Evolutionary conservation across 2,113 vertebrate species (phyloP), one percentile per base, ranked within the genome.

Genomic region (Perca flavescens): DNA sequence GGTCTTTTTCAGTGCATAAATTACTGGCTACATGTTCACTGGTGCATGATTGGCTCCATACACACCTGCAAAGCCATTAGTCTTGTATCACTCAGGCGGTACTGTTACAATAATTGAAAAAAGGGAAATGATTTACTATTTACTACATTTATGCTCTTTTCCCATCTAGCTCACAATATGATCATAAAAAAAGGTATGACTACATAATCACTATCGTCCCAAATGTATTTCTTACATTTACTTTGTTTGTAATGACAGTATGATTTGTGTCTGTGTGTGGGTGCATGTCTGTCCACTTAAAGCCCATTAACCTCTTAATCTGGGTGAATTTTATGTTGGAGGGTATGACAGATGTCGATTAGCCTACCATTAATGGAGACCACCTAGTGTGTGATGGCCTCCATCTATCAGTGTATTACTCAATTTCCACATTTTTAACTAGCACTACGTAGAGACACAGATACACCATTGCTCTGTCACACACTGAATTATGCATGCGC

Each of bases 401-500:
- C 25, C 65, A 53, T 84, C 53, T 77, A 64, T 77, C 47, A 79
- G 46, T 36, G 50, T 21, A 40, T 40, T 64, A 70, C 40, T 43
- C 63, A 46, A 88, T 91, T 46, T 85, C 46, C 63, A 54, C 31
- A 72, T 83, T 83, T 86, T 19, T 77, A 87, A 77, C 31, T 46
- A 61, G 71, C 28, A n/a, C 46, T 63, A 67, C 58, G 77, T 62
- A 76, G 60, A 80, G 77, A 71, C 43, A 82, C 64, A 69, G 60
- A 86, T 43, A 43, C 84, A 74, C 71, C 60, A 79, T 34, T 53
- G 36, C 73, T 60, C 28, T 78, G 74, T 68, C 61, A 88, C 70
- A 75, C 34, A 31, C 74, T 91, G 60, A 90, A 91, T 90, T 79
- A 91, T 93, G 66, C 66, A 91, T 91, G 87, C 16, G 22, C 52